A percentile compares a stretch with the other conserved stretches of the same genome.
Evolutionary conservation across 2,888 invertebrate species (phyloP).

Genomic region (Phragmatobia fuliginosa): DNA sequence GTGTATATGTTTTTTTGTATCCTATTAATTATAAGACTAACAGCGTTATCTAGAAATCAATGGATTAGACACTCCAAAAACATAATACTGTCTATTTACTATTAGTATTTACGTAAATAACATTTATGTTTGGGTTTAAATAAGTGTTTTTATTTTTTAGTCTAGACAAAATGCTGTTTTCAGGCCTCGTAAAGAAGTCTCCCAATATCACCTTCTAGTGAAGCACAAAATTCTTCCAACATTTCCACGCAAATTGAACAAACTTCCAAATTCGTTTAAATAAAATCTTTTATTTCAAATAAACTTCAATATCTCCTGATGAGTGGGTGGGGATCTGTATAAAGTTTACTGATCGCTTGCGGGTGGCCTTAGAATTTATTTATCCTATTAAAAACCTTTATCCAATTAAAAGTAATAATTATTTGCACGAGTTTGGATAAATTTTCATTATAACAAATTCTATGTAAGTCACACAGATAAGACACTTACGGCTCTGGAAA

Average conservation of each 20-base stretch:
- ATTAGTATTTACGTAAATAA: neutral
- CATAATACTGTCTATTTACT: neutral
- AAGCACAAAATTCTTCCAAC: neutral
- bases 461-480: neutral
- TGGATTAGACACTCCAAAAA: too few species aligned
- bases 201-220: neutral
- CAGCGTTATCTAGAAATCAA: too few species aligned
- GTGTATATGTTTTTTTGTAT: too few species aligned
- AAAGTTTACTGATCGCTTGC: slow-evolving; percentile 9
- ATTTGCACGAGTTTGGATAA: slow-evolving; percentile 12
- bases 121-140: too few species aligned
- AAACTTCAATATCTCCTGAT: neutral
- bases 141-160: too few species aligned
- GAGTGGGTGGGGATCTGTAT: neutral
- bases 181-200: neutral
- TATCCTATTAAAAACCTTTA: slow-evolving; percentile 24
- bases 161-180: neutral
- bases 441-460: slow-evolving; percentile 7
- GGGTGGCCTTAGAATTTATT: slow-evolving; percentile 15
- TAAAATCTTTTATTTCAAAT: slow-evolving; percentile 1
- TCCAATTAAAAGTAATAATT: slow-evolving; percentile 34
- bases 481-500: neutral
- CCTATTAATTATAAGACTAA: too few species aligned
- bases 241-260: neutral
- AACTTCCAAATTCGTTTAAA: neutral